Conservation (phyloP, 2,888 invertebrate species). For the Nomada ferruginata region DNA sequence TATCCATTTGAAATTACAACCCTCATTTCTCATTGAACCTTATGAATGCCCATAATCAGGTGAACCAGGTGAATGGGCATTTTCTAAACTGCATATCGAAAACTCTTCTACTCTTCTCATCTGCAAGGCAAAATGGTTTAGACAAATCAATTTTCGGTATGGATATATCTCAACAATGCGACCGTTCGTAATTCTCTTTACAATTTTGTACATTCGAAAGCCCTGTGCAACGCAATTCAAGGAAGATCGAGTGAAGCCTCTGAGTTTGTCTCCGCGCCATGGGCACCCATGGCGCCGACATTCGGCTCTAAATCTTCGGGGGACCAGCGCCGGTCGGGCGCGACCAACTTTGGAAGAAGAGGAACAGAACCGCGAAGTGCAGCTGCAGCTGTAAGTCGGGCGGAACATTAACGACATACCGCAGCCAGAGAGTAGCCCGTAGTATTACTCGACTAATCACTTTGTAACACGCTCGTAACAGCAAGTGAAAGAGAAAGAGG, state of each 20-base stretch:
- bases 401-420: constrained; percentile 69
- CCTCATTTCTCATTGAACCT: no score
- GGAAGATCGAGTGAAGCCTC: neutral
- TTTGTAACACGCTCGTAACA: constrained; percentile 74
- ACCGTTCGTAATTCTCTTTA: neutral
- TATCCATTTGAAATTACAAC: no score
- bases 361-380: constrained; percentile 62
- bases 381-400: constrained; percentile 63
- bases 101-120: neutral
- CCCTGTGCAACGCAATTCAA: neutral
- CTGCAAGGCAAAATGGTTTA: neutral
- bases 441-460: constrained; percentile 81
- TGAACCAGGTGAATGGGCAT: neutral
- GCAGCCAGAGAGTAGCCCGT: constrained; percentile 53
- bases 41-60: no score
- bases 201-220: no score
- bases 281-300: neutral
- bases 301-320: constrained; percentile 28
- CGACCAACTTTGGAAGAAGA: constrained; percentile 59
- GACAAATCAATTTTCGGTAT: neutral
- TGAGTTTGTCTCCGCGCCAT: constrained; percentile 10
- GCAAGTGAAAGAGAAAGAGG: constrained; percentile 51
- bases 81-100: neutral
- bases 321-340: constrained; percentile 36
- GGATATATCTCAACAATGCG: no score